Conservation (phyloP, 2,888 invertebrate species). For the Chloromyia formosa region DNA sequence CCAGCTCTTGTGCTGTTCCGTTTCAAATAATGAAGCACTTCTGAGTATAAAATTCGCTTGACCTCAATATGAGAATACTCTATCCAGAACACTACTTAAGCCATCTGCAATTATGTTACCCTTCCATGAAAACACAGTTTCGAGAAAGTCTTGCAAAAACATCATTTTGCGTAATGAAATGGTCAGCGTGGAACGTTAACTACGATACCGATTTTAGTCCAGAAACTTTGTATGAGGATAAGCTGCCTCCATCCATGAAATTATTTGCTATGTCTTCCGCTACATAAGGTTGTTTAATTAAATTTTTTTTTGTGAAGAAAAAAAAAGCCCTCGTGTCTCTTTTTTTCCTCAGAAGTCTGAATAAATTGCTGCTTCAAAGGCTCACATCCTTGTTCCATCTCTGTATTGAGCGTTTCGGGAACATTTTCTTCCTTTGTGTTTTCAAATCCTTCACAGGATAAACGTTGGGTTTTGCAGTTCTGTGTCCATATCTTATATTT, state of each 20-base stretch:
- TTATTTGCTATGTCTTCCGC: neutral
- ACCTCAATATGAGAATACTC: neutral
- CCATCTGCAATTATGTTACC: neutral
- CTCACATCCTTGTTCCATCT: neutral
- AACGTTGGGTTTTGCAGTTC: too few species aligned
- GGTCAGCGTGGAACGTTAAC: neutral
- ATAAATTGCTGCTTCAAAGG: neutral
- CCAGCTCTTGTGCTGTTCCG: neutral
- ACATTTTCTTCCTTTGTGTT: neutral
- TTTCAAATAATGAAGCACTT: too few species aligned
- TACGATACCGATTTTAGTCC: too few species aligned
- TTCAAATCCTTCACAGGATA: neutral
- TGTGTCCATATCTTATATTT: too few species aligned
- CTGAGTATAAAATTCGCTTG: neutral
- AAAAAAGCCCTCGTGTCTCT: neutral
- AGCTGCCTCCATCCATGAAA: neutral
- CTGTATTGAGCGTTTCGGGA: neutral
- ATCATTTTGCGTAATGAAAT: neutral
- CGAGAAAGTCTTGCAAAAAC: neutral
- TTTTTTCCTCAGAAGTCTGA: neutral
- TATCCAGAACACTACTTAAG: neutral
- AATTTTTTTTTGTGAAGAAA: neutral
- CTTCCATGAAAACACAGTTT: neutral
- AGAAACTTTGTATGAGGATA: neutral
- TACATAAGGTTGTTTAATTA: constrained; percentile 13